Percentiles rank a stretch among this genome's conserved stretches.
Evolutionary conservation across 2,113 vertebrate genomes (phyloP).

Genomic region (Ia io): DNA sequence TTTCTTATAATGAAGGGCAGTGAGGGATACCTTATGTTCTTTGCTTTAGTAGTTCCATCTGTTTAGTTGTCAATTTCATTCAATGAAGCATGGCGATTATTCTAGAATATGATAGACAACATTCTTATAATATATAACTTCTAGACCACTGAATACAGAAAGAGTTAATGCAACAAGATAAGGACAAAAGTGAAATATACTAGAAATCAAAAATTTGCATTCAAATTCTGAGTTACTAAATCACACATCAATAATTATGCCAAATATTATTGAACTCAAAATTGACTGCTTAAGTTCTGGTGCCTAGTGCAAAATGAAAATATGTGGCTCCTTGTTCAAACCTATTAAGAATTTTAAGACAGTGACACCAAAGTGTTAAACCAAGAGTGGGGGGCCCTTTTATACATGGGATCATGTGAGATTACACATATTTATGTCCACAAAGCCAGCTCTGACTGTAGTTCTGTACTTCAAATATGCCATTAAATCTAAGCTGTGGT

Average conservation of each 20-base stretch:
- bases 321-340: neutral
- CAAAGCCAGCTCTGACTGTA: neutral
- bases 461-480: neutral
- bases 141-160: neutral
- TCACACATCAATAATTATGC: neutral
- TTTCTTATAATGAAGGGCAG: slow-evolving; percentile 82
- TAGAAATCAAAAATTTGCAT: neutral
- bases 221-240: neutral
- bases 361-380: neutral
- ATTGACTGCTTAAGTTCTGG: neutral
- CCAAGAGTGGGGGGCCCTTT: rapidly evolving
- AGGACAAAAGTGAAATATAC: neutral
- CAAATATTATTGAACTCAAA: neutral
- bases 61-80: slow-evolving; percentile 74
- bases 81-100: neutral
- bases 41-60: slow-evolving; percentile 80
- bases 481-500: neutral
- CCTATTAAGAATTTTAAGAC: neutral
- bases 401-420: neutral
- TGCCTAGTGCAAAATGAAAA: neutral
- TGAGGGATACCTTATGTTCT: slow-evolving; percentile 81
- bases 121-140: neutral
- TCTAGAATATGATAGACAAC: slow-evolving; percentile 34
- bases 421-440: rapidly evolving
- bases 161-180: neutral